phyloP scores from a whole-genome alignment of 2,888 invertebrate genomes.

The Andricus quercusramuli region DNA sequence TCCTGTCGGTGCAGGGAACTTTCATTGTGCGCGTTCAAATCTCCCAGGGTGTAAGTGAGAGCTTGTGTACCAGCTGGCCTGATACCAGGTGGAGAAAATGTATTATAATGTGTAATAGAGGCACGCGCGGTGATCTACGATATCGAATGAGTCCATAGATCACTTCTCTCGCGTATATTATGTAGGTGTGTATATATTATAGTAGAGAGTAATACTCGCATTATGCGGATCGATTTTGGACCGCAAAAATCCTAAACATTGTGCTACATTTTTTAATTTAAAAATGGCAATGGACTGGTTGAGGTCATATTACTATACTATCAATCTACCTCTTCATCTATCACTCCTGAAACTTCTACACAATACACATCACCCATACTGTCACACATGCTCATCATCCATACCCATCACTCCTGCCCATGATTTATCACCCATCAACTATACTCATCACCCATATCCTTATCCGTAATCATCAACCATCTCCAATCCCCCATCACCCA shows the following conservation, averaged over 20 bases:
- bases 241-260: neutral
- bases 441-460: too few relatives aligned
- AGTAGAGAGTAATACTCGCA: neutral
- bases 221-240: neutral
- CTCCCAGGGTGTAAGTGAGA: slow-evolving; percentile 45
- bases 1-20: slow-evolving; percentile 51
- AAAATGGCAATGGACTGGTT: too few relatives aligned
- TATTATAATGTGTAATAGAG: slow-evolving; percentile 61
- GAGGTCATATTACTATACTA: too few relatives aligned
- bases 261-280: too few relatives aligned
- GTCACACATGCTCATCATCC: too few relatives aligned
- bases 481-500: too few relatives aligned
- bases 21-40: slow-evolving; percentile 46
- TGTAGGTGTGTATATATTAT: slow-evolving; percentile 33
- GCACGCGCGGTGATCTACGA: slow-evolving; percentile 60
- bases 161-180: slow-evolving; percentile 40
- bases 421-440: too few relatives aligned
- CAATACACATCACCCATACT: too few relatives aligned
- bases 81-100: slow-evolving; percentile 53
- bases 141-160: slow-evolving; percentile 59
- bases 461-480: too few relatives aligned
- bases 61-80: slow-evolving; percentile 45
- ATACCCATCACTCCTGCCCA: too few relatives aligned
- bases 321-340: too few relatives aligned
- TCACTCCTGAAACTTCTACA: too few relatives aligned